Base-by-base conservation (phyloP, 1,140 invertebrate genomes). In the Bombus ignitus region DNA sequence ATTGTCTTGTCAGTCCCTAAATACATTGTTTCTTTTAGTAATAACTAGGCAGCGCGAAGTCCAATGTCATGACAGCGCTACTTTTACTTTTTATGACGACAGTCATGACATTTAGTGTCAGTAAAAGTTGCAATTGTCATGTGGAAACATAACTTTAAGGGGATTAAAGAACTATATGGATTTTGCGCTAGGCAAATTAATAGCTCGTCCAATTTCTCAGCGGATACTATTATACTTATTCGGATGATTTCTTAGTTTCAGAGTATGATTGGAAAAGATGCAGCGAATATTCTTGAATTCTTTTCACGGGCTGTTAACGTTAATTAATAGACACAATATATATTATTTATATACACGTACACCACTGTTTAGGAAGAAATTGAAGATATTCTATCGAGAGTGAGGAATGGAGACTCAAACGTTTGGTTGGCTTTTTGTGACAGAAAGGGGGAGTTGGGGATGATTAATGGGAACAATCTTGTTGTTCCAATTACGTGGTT, bases 401-500 rank as follows among this genome's bases (percentile, higher is more conserved):
- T 13, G 28, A 62, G 12, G 28, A 62, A 62, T 13, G 12, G 59
- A 2, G 25, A 53, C 8, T 53, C 18, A 53, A 53, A 53, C 47
- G 15, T 35, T 66, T 66, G 44, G 32, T 25, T 32, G 73, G n/a
- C n/a, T 75, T 75, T 53, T 53, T 10, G 32, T 25, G n/a, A 35
- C 10, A 15, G 28, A 32, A 12, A 6, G 32, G 25, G 44, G 44
- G n/a, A 53, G 12, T 28, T 22, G 68, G 44, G 73, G 44, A 53
- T 75, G 73, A 75, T 75, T 75, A 75, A 75, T 53, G 73, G 18
- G n/a, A 35, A 53, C 44, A 32, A 53, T 75, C 44, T 42, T 15
- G 44, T 53, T 35, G 73, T 18, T 75, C 22, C 73, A 75, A 75
- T 75, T 75, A 75, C 15, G 44, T 28, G 44, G 22, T 53, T 25